Conservation (phyloP, 2,113 vertebrate genomes). For the Neolamprologus devosi region DNA sequence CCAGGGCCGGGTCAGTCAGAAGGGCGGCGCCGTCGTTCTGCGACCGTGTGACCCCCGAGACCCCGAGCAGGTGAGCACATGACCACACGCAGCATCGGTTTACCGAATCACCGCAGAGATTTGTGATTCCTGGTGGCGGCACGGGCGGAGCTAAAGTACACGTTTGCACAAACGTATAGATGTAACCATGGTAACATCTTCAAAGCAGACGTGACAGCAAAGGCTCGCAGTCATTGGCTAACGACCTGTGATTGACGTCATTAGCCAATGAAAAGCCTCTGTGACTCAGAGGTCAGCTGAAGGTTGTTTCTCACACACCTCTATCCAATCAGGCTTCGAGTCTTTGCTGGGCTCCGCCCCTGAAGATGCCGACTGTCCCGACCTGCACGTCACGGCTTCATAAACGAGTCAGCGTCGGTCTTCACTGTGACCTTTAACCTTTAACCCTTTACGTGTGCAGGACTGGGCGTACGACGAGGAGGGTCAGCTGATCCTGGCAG, state of each 20-base stretch:
- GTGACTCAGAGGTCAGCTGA: neutral
- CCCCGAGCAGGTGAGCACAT: constrained; percentile 79
- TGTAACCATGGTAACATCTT: neutral
- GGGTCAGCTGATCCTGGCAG: constrained; percentile 84
- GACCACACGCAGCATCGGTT: neutral
- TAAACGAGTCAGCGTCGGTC: neutral
- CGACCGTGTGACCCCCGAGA: constrained; percentile 80
- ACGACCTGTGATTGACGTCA: neutral
- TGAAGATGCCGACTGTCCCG: accelerated
- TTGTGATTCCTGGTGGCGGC: neutral
- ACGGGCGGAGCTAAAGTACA: neutral
- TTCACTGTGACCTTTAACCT: neutral
- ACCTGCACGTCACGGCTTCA: neutral
- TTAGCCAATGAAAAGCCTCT: neutral
- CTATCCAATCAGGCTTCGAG: accelerated
- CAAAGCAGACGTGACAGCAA: neutral
- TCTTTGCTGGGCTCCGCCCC: neutral
- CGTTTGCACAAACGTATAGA: neutral
- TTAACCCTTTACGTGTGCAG: constrained; percentile 43
- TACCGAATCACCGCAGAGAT: neutral
- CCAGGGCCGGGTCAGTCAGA: constrained; percentile 89
- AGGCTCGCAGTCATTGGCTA: neutral
- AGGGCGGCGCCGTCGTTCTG: constrained; percentile 83
- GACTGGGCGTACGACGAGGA: constrained; percentile 91
- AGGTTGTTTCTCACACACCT: neutral